Base-by-base conservation (phyloP, 2,888 invertebrate genomes). In the Teinopalpus imperialis region DNA sequence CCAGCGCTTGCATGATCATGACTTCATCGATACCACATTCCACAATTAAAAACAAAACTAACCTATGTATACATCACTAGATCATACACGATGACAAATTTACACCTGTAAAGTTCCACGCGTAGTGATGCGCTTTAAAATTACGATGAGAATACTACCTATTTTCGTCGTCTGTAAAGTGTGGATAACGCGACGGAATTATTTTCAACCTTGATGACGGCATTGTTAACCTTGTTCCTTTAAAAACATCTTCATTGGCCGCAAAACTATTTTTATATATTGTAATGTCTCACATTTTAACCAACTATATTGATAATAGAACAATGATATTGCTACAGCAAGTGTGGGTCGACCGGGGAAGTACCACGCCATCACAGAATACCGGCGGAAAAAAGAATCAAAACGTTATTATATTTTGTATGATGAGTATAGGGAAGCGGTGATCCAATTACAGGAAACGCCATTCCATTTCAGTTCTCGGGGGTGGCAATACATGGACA, bases 121-220 rank as follows among this genome's bases (percentile, higher is more conserved):
- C 26, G 42, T 18, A 4, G 1, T 30, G 35, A 52, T 31, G 40
- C 27, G 44, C 43, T 63, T 52, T 59, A 66, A 66, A 66, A 65
- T 69, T 16, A n/a, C n/a, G n/a, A n/a, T n/a, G 55, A 61, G 52
- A 47, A 45, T 52, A 5, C 48, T 58, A 64, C 62, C 61, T 81
- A 78, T 78, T 81, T 65, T 58, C 58, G 72, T 61, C 55, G 51
- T 58, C 53, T 57, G 61, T 51, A 45, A 51, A 53, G 67, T 69
- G 69, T 68, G 66, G 67, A 79, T 73, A 73, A 64, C 64, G 60
- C 58, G 62, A 55, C 66, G 59, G 63, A 67, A 74, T 79, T 79
- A 79, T 79, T 79, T 73, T 57, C 61, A 72, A 81, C 82, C 81
- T 83, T 81, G 80, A 79, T 85, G 85, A 81, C 86, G 82, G 65